phyloP scores from a whole-genome alignment of 2,888 invertebrate genomes.

The Sinelater perroti region DNA sequence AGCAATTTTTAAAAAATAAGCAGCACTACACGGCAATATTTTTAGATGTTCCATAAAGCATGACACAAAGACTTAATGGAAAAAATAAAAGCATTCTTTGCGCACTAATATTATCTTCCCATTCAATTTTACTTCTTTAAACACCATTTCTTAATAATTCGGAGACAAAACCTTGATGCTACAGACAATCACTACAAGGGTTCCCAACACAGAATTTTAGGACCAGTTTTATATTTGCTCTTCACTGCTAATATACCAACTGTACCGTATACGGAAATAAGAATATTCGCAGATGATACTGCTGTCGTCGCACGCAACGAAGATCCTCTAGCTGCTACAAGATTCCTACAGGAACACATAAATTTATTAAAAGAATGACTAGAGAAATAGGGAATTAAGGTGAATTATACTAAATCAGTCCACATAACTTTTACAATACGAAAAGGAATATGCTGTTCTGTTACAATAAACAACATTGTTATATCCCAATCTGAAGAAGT shows the following conservation, averaged over 20 bases:
- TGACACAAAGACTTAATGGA: conserved; percentile 9
- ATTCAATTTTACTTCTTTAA: conserved; percentile 8
- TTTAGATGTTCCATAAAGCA: conserved; percentile 7
- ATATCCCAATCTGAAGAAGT: conserved; percentile 5
- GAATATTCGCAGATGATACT: conserved; percentile 11
- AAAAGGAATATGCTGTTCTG: conserved; percentile 23
- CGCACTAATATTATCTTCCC: conserved; percentile 12
- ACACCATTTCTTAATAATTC: conserved; percentile 5
- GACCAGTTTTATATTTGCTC: too few species aligned
- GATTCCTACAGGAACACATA: too few species aligned
- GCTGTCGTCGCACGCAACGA: conserved; percentile 3
- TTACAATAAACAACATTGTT: conserved; percentile 8
- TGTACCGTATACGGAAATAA: not conserved
- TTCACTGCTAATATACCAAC: too few species aligned
- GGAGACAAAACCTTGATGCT: conserved; percentile 1
- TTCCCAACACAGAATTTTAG: conserved; percentile 9
- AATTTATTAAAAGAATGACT: too few species aligned
- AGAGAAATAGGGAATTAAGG: too few species aligned
- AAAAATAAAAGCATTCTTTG: conserved; percentile 15
- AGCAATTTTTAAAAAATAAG: conserved; percentile 1
- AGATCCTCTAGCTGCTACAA: too few species aligned
- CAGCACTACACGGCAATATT: conserved; percentile 5
- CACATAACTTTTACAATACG: conserved; percentile 39
- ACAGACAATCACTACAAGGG: conserved; percentile 5
- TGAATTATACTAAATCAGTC: conserved; percentile 35